Evolutionary conservation across 2,113 vertebrate species (phyloP).

Genomic region (Microtus oregoni): DNA sequence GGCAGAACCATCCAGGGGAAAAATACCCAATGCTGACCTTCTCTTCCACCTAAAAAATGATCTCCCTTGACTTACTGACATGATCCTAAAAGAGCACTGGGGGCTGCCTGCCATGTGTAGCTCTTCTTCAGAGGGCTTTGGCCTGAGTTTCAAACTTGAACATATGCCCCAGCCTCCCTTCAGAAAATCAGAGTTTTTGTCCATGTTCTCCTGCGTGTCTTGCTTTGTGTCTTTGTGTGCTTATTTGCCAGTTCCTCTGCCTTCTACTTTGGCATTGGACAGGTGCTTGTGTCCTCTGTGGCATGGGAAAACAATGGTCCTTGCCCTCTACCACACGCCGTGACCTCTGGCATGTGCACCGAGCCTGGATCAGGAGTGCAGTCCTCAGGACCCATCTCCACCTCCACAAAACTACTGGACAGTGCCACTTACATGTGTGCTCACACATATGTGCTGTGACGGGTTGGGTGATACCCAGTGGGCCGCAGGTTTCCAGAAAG

Average conservation of each 20-base stretch:
- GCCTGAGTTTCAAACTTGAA: not conserved
- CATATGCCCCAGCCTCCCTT: fast-evolving
- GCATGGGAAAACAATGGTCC: not conserved
- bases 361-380: not conserved
- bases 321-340: not conserved
- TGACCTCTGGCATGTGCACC: fast-evolving
- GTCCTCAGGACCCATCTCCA: not conserved
- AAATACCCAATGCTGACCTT: not conserved
- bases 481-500: not conserved
- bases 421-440: not conserved
- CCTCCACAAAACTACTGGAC: too few relatives aligned
- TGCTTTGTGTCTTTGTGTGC: not conserved
- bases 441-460: not conserved
- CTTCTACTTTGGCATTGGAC: not conserved
- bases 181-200: fast-evolving
- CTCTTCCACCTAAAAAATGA: fast-evolving
- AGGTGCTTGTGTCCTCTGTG: not conserved
- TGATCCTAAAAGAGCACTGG: not conserved
- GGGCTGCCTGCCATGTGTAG: not conserved
- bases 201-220: not conserved
- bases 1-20: not conserved
- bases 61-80: too few relatives aligned
- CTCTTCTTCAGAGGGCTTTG: not conserved
- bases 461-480: too few relatives aligned
- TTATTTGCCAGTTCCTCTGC: not conserved